A percentile compares a stretch with the other conserved stretches of the same genome.
Evolutionary conservation across 1,140 invertebrate genomes (phyloP).

Genomic region (Drosophila auraria): DNA sequence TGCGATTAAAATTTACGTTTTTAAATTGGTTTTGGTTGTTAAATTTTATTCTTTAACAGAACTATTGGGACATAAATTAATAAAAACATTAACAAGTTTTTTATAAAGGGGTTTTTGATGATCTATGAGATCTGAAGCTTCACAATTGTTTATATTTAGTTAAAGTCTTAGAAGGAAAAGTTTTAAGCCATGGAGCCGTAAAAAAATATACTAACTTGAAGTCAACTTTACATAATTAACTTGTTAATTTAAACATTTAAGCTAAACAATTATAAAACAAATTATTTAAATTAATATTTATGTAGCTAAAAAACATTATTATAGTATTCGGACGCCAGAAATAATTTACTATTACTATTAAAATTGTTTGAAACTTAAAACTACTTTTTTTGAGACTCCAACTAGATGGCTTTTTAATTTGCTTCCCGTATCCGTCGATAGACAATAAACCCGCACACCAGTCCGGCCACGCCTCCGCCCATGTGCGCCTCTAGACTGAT

Average conservation of each 20-base stretch:
- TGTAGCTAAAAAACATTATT: neutral
- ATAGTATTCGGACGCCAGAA: neutral
- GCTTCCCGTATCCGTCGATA: constrained; percentile 85
- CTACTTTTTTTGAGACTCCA: constrained; percentile 24
- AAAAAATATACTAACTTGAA: neutral
- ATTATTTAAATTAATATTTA: too few species aligned
- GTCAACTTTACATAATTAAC: neutral
- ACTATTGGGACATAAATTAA: neutral
- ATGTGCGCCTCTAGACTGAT: constrained; percentile 92
- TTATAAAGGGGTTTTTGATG: too few species aligned
- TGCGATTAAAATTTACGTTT: neutral
- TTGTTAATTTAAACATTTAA: neutral
- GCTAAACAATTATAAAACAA: neutral
- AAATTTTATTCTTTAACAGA: neutral
- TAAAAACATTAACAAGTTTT: neutral
- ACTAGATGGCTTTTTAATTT: constrained; percentile 4
- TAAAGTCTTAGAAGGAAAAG: neutral
- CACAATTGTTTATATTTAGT: neutral
- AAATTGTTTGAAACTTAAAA: too few species aligned
- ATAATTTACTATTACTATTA: neutral
- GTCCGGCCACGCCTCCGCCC: constrained; percentile 91
- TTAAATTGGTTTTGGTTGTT: fast-evolving
- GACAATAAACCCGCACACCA: constrained; percentile 92
- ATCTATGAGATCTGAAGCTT: neutral
- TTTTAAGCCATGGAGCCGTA: neutral